Conservation (phyloP, 2,113 vertebrate genomes). For the Pimephales promelas region DNA sequence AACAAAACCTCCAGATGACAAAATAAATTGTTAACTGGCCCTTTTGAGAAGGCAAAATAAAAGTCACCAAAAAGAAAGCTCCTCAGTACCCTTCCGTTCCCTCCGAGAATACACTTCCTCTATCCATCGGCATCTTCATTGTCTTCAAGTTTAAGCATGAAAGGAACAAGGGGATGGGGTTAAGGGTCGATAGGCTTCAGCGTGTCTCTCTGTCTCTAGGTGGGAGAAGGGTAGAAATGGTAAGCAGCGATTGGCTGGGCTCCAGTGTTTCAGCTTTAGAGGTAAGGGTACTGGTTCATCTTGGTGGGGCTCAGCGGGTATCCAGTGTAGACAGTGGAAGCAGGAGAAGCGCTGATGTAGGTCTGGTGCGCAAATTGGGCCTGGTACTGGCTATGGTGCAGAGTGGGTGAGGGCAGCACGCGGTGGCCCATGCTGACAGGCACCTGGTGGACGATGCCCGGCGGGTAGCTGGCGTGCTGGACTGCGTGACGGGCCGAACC, state of each 20-base stretch:
- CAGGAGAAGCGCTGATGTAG: slow-evolving; percentile 97
- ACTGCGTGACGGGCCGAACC: slow-evolving; percentile 88
- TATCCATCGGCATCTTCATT: slow-evolving; percentile 66
- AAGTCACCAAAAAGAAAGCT: slow-evolving; percentile 58
- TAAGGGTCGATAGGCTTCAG: slow-evolving; percentile 52
- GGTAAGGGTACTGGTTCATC: slow-evolving; percentile 99
- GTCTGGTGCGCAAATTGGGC: slow-evolving; percentile 98
- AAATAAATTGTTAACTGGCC: slow-evolving; percentile 67
- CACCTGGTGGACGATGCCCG: slow-evolving; percentile 95
- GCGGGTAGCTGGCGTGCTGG: slow-evolving; percentile 90
- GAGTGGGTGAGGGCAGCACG: slow-evolving; percentile 91
- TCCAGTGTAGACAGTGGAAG: slow-evolving; percentile 99
- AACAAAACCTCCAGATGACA: slow-evolving; percentile 37
- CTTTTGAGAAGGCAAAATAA: slow-evolving; percentile 59
- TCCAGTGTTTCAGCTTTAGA: slow-evolving; percentile 84
- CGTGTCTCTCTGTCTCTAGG: slow-evolving; percentile 72
- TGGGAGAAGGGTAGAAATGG: slow-evolving; percentile 36
- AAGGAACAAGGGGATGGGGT: slow-evolving; percentile 65
- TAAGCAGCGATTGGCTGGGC: slow-evolving; percentile 66
- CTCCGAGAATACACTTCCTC: slow-evolving; percentile 57
- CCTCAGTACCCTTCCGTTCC: slow-evolving; percentile 62
- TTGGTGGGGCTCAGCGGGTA: slow-evolving; percentile 98
- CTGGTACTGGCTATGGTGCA: slow-evolving; percentile 95
- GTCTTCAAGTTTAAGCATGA: slow-evolving; percentile 77
- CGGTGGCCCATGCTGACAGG: slow-evolving; percentile 95